These are phyloP conservation scores for Achatina immaculata DNA, from an alignment of 1,140 invertebrate genomes.

Conservation along the genomic window DNA sequence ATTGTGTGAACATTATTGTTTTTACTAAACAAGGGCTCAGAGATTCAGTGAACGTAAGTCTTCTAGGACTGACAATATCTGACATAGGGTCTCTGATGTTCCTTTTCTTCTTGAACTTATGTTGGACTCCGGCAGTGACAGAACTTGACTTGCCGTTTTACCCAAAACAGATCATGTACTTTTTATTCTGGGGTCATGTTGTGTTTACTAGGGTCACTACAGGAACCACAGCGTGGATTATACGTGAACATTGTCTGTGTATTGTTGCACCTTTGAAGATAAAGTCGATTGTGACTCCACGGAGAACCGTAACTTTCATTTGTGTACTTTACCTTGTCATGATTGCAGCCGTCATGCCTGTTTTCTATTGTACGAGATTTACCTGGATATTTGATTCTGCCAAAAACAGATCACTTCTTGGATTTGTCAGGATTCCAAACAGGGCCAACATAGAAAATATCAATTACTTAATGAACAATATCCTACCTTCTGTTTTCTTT, in stretches of 20 bases:
- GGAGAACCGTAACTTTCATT: not conserved
- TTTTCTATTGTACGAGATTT: not conserved
- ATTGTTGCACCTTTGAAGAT: conserved; percentile 10
- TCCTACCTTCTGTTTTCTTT: not conserved
- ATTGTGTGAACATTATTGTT: not conserved
- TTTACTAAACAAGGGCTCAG: not conserved
- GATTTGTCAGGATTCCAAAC: not conserved
- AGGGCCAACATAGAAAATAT: not conserved
- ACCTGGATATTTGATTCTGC: conserved; percentile 5
- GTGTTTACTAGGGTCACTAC: not conserved
- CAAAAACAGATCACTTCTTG: not conserved
- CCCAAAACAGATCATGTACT: not conserved
- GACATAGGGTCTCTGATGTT: not conserved
- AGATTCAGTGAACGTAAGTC: not conserved
- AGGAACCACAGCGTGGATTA: not conserved
- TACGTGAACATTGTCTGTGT: not conserved
- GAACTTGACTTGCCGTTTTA: conserved; percentile 5
- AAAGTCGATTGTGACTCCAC: not conserved
- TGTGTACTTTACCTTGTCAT: not conserved
- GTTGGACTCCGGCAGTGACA: not conserved
- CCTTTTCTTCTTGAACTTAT: not conserved
- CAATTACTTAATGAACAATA: not conserved
- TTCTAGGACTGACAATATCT: not conserved
- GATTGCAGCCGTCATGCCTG: not conserved
- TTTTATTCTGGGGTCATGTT: not conserved